phyloP scores from a whole-genome alignment of 2,113 vertebrate genomes.

The Macaca fascicularis region DNA sequence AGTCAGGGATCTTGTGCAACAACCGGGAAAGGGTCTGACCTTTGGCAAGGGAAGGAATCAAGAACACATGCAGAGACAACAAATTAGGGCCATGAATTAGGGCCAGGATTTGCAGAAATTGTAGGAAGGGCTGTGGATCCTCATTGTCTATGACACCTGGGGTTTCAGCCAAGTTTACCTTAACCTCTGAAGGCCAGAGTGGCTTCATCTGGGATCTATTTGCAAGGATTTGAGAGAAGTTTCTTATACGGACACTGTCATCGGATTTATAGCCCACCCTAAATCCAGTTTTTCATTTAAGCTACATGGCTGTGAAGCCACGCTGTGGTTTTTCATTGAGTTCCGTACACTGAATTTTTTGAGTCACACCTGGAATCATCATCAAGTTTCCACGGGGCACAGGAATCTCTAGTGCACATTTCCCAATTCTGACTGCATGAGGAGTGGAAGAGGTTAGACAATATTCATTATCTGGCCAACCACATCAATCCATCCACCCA shows the following conservation, averaged over 20 bases:
- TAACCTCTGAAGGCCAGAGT: conserved; percentile 53
- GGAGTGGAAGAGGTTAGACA: background rate
- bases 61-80: conserved; percentile 53
- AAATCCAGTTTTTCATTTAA: conserved; percentile 35
- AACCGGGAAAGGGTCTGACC: conserved; percentile 36
- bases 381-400: background rate
- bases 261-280: background rate
- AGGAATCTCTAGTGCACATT: background rate
- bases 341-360: background rate
- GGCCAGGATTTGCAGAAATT: conserved; percentile 55
- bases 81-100: conserved; percentile 32
- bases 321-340: background rate
- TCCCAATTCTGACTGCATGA: background rate
- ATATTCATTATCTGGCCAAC: background rate
- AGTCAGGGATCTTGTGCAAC: background rate
- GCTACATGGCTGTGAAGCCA: background rate
- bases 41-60: conserved; percentile 57
- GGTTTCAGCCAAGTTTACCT: conserved; percentile 63
- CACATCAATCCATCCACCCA: background rate
- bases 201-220: conserved; percentile 64
- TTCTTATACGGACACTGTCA: background rate
- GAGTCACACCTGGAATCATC: background rate
- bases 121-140: conserved; percentile 25
- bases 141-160: conserved; percentile 31
- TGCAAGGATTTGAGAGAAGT: conserved; percentile 15